Conservation (phyloP, 2,113 vertebrate genomes). For the Corythornis madagascariensis region DNA sequence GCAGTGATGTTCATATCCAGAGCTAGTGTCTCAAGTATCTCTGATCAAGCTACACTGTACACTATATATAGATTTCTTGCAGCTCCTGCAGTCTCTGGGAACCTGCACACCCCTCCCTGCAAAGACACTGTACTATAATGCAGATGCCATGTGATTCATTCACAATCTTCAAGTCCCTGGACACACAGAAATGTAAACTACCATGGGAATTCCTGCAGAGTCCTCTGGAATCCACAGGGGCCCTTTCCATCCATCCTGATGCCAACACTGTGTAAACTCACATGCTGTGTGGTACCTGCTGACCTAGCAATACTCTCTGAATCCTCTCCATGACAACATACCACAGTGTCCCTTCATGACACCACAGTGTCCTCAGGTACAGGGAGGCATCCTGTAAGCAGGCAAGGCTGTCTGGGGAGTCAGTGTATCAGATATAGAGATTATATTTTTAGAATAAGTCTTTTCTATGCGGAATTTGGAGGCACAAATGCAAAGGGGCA, state of each 20-base stretch:
- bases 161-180: fast-evolving
- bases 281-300: not conserved
- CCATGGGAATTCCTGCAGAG: not conserved
- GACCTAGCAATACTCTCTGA: slow-evolving; percentile 10
- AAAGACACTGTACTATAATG: not conserved
- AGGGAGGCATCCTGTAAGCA: not conserved
- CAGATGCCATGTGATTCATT: not conserved
- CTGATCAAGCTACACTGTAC: not conserved
- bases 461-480: not conserved
- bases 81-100: not conserved
- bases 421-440: fast-evolving
- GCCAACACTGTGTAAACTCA: fast-evolving
- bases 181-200: not conserved
- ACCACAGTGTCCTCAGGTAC: not conserved
- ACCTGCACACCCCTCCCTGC: not conserved
- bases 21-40: not conserved
- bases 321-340: slow-evolving; percentile 65
- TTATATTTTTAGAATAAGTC: not conserved
- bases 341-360: not conserved
- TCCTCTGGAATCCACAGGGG: not conserved
- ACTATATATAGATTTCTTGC: not conserved
- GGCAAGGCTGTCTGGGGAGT: not conserved
- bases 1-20: not conserved
- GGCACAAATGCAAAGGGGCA: not conserved
- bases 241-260: not conserved